Conservation (phyloP, 2,888 invertebrate genomes). For the Pachymerium ferrugineum region DNA sequence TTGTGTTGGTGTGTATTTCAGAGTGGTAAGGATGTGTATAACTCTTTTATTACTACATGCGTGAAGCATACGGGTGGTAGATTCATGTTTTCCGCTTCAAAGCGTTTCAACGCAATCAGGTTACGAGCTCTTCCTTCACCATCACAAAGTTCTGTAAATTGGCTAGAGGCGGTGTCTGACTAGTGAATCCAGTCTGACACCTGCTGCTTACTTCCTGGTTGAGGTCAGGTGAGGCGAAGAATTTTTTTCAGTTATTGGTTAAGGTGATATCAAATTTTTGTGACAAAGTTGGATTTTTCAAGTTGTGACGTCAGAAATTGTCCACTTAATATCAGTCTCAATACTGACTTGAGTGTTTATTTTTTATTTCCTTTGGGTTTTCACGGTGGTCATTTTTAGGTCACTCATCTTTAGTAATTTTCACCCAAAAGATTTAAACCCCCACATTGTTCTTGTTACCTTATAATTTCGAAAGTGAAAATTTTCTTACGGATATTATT, state of each 20-base stretch:
- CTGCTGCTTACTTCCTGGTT: constrained; percentile 10
- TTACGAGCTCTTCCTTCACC: constrained; percentile 12
- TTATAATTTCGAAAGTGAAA: constrained; percentile 4
- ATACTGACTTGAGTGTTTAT: no score
- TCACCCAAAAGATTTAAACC: no score
- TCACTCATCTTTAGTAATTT: constrained; percentile 14
- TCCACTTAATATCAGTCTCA: no score
- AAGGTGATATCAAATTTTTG: background rate
- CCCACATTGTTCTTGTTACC: background rate
- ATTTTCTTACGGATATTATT: background rate
- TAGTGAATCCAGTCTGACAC: constrained; percentile 27
- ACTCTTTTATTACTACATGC: no score
- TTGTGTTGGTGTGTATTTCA: no score
- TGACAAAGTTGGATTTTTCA: no score
- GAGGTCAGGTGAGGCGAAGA: constrained; percentile 21
- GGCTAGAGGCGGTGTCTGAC: constrained; percentile 7
- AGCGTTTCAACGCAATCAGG: constrained; percentile 11
- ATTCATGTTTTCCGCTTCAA: background rate
- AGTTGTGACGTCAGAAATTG: no score
- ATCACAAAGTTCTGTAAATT: constrained; percentile 7
- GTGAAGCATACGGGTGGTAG: background rate
- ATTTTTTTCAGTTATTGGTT: background rate
- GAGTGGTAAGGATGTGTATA: no score
- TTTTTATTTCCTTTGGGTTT: no score
- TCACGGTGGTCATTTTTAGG: no score